Conservation (phyloP, 53 echinoderm and acorn worm species). For the Hippasteria phrygiana region DNA sequence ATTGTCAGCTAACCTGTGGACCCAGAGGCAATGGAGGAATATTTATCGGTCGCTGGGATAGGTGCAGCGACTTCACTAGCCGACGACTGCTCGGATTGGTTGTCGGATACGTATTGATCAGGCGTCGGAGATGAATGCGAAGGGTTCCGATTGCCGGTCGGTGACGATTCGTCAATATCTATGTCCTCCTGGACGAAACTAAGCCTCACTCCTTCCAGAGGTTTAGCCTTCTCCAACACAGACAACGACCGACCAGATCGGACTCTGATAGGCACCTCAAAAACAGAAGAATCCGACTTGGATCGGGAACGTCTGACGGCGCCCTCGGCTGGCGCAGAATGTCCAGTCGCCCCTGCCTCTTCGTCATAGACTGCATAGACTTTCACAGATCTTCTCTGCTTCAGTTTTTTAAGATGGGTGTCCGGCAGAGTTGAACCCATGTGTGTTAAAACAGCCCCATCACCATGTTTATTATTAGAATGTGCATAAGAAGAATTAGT, state of each 20-base stretch:
- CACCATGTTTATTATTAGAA: slow-evolving; percentile 53
- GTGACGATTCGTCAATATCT: not conserved
- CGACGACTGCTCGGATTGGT: not conserved
- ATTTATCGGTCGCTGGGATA: not conserved
- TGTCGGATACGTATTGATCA: not conserved
- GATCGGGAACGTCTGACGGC: slow-evolving; percentile 10
- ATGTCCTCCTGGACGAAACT: slow-evolving; percentile 11
- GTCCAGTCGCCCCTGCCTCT: not conserved
- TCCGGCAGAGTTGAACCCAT: not conserved
- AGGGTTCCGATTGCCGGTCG: not conserved
- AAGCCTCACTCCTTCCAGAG: slow-evolving; percentile 17
- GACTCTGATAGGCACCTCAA: slow-evolving; percentile 12
- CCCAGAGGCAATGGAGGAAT: slow-evolving; percentile 1
- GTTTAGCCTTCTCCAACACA: slow-evolving; percentile 18
- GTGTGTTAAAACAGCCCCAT: not conserved
- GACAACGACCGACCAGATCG: slow-evolving; percentile 33
- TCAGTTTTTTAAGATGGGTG: not conserved
- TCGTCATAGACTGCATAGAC: slow-evolving; percentile 22
- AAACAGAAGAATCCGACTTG: not conserved
- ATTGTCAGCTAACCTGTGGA: slow-evolving; percentile 61
- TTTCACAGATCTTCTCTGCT: not conserved
- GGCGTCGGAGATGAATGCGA: not conserved
- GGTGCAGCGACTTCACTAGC: not conserved
- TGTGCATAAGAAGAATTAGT: slow-evolving; percentile 43
- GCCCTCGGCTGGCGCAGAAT: not conserved